Base-by-base conservation (phyloP, 2,113 vertebrate genomes). In the Varanus salvator region DNA sequence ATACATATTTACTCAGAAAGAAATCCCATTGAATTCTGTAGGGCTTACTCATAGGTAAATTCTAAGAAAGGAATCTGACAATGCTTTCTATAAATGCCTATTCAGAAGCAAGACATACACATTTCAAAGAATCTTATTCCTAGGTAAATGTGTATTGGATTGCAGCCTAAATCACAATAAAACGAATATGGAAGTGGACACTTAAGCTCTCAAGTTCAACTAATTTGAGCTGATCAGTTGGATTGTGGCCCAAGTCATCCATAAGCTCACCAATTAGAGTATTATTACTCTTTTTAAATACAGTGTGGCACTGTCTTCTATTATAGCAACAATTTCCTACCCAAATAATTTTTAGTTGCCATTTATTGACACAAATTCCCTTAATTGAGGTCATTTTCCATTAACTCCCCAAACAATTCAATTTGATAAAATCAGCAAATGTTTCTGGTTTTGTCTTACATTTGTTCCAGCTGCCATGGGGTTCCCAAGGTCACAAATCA, bases 401-500 rank as follows among this genome's bases (percentile, higher is more conserved):
- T 48, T 93, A 91, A 60, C 87, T 93, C 29, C 48, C 38, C 50
- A 93, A 93, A 93, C 92, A 94, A 95, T 90, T 92, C 87, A 94
- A 80, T 95, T 66, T 95, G 90, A 90, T 91, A 89, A 91, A 89
- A 93, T 93, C 91, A 94, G 89, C 76, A 74, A 93, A 93, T 25
- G 23, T 50, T 88, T 93, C 87, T 89, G 80, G 50, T 86, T 94
- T 95, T 97, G 93, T 87, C 98, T 98, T 98, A 98, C 98, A 0
- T 98, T 98, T 77, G 98, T 97, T 29, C 97, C 98, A 76, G 98
- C 97, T 92, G 96, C 97, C 99, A 99, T 99, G 0, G 99, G 99
- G 94, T 99, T 99, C 91, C 99, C 99, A 27, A 99, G 98, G 96
- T 99, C 99, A 96, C 99, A 99, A 93, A 98, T 97, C 94, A 99